Base-by-base conservation (phyloP, 2,797 vertebrate genomes). In the Anguilla megastoma region DNA sequence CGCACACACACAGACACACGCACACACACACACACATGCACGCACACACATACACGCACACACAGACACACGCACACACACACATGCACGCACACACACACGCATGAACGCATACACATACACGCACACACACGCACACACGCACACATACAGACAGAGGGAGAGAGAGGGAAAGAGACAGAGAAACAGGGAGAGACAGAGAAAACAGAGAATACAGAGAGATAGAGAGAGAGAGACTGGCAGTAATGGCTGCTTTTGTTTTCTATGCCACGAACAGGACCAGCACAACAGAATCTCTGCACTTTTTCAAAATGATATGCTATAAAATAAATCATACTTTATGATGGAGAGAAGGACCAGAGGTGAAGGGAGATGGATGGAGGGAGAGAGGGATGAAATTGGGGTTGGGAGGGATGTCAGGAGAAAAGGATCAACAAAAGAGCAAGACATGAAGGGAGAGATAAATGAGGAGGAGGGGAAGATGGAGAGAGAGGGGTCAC, bases 181-280 rank as follows among this genome's bases (percentile, higher is more conserved):
- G 84, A 85, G 41, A 48, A 3, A 50, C 76, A 82, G 33, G 60
- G 89, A 89, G 80, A 7, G 92, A 48, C 89, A 93, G 93, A 90
- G 45, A 82, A 84, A 24, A 52, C 56, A 41, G 85, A 76, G 24
- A 48, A 27, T 7, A 60, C 79, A 85, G 52, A 80, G 69, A 88
- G 41, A 88, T 36, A 85, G 14, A 88, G 89, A 91, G 89, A 8
- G 92, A 50, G 89, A 93, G 92, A 90, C 90, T 91, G 95, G 91
- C 92, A 90, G 91, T 92, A 91, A 91, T 88, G 91, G 93, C 91
- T 94, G 93, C 91, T 93, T 93, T 93, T 94, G 91, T 94, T 94
- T 94, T 91, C 94, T 95, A 91, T 94, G 89, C 92, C 93, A 92
- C 94, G 93, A 86, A 95, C 93, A 93, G 93, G 94, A 87, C 91